These are phyloP conservation scores for Lathronympha strigana DNA, from an alignment of 2,888 invertebrate genomes.

Conservation along the genomic window DNA sequence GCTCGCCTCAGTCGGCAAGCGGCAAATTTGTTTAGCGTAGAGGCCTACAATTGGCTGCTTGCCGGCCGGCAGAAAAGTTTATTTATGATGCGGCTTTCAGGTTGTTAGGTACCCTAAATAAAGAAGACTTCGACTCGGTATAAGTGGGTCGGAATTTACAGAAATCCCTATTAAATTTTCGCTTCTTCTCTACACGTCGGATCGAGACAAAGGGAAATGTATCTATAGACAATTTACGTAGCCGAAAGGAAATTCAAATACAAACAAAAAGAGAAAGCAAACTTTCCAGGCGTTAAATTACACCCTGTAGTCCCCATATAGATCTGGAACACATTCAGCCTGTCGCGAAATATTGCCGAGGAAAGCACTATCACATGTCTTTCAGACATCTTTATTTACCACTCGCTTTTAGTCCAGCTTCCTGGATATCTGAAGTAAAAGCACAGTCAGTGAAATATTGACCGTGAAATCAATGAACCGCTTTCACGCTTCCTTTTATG, in stretches of 20 bases:
- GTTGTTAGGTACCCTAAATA: no score
- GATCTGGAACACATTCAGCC: conserved; percentile 55
- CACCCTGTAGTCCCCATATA: conserved; percentile 59
- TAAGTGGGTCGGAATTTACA: conserved; percentile 57
- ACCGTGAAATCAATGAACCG: conserved; percentile 40
- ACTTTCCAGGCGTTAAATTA: conserved; percentile 67
- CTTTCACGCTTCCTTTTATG: conserved; percentile 39
- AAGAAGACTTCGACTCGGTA: conserved; percentile 55
- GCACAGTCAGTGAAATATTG: conserved; percentile 50
- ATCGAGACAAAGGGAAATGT: conserved; percentile 66
- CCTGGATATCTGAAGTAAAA: conserved; percentile 52
- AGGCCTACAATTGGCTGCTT: no score
- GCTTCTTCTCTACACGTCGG: conserved; percentile 64
- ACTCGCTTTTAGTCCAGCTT: conserved; percentile 54
- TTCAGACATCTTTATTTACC: conserved; percentile 57
- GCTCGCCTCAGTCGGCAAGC: no score
- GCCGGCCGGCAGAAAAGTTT: no score
- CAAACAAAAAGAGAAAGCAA: conserved; percentile 67
- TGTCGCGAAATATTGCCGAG: conserved; percentile 56
- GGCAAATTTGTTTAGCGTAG: no score
- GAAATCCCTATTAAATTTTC: conserved; percentile 67
- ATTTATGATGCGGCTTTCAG: no score
- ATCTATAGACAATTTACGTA: conserved; percentile 59
- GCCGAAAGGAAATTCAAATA: conserved; percentile 69
- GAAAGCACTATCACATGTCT: conserved; percentile 42